Evolutionary conservation across 2,888 invertebrate genomes (phyloP), one percentile per base, ranked within the genome.

Genomic region (Dryomyza anilis): DNA sequence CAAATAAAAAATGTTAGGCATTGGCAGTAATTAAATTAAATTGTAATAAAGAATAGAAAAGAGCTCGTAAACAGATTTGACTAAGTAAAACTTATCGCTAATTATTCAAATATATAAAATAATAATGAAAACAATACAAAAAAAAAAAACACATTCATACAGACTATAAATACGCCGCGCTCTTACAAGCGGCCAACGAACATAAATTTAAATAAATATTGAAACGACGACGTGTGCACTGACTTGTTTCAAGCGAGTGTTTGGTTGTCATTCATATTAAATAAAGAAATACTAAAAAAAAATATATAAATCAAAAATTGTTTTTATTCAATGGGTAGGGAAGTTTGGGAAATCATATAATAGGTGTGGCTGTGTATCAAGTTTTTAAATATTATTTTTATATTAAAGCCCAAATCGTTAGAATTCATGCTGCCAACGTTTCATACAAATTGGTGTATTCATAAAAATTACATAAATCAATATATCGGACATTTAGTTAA

Each of bases 211-310:
- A 45, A 58, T 19, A 36, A 33, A n/a, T n/a, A n/a, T n/a, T n/a
- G n/a, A n/a, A n/a, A 63, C 45, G 16, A 36, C 46, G 53, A 65
- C 53, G 48, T 50, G 50, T 53, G 60, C 67, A 67, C 69, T 61
- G 27, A n/a, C n/a, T n/a, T n/a, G n/a, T 39, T 65, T 52, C 29
- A 60, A 62, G n/a, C n/a, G n/a, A 56, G 65, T 65, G 63, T 65
- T 48, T n/a, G n/a, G 57, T 65, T 56, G 63, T 66, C 50, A 59
- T 63, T 67, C 67, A 65, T 63, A 69, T 65, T 63, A 65, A 69
- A 67, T 69, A 69, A 69, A 66, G 36, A 66, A 66, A 63, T 68
- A 50, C 64, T 66, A 60, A 50, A 64, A 66, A 58, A 53, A 21
- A 30, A 30, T 23, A 45, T 16, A 23, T n/a, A n/a, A 14, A 27